These are phyloP conservation scores for Lethenteron reissneri DNA, from an alignment of 2,113 vertebrate species.

Conservation along the genomic window DNA sequence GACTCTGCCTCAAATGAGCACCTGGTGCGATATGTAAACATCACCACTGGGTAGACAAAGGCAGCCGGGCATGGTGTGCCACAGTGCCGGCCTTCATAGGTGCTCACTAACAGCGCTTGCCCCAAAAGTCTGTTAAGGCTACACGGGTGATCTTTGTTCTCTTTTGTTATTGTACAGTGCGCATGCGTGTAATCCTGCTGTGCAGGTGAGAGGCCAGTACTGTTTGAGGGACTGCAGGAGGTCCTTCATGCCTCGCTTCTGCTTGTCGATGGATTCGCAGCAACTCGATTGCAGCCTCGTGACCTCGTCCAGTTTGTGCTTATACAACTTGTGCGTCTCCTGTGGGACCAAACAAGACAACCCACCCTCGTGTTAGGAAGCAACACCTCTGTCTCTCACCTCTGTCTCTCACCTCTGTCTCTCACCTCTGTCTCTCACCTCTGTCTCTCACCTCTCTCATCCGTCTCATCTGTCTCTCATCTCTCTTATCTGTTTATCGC, in stretches of 20 bases:
- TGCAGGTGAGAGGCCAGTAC: conserved; percentile 18
- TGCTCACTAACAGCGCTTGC: not conserved
- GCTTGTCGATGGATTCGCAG: conserved; percentile 32
- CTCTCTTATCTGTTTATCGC: not conserved
- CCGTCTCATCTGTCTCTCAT: not conserved
- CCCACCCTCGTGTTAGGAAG: too few species aligned
- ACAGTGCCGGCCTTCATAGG: too few species aligned
- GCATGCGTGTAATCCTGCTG: too few species aligned
- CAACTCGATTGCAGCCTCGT: conserved; percentile 53
- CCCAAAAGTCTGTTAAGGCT: too few species aligned
- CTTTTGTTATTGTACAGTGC: too few species aligned
- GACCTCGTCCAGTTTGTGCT: conserved; percentile 59
- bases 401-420: not conserved
- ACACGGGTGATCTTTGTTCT: not conserved
- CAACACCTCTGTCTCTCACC: not conserved
- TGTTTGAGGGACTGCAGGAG: conserved; percentile 28
- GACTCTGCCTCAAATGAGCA: too few species aligned
- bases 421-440: not conserved
- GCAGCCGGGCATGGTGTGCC: too few species aligned
- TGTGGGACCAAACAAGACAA: conserved; percentile 14
- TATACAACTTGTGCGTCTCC: conserved; percentile 58
- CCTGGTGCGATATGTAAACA: too few species aligned
- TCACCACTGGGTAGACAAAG: too few species aligned
- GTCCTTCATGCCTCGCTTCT: conserved; percentile 44
- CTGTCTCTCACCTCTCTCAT: not conserved